These are phyloP conservation scores for Acrobasis suavella DNA, from an alignment of 2,888 invertebrate species.

Conservation along the genomic window DNA sequence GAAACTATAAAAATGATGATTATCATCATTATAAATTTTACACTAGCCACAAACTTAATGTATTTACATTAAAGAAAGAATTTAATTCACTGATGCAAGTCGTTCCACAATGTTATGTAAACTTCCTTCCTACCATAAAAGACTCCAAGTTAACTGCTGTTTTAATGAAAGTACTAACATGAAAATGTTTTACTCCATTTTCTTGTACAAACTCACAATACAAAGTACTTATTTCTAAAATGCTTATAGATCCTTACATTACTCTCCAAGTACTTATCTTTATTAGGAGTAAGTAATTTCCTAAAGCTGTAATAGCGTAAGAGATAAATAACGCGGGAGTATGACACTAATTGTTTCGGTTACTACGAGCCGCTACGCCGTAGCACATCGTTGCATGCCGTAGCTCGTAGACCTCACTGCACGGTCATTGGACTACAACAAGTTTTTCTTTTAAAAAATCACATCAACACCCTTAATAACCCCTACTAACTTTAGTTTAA, in stretches of 20 bases:
- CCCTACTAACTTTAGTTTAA: slow-evolving; percentile 10
- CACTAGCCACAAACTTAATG: too few species aligned
- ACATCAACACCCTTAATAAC: slow-evolving; percentile 15
- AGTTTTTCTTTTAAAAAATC: slow-evolving; percentile 2
- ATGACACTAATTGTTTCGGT: slow-evolving; percentile 62
- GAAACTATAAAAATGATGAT: too few species aligned
- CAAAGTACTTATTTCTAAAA: not conserved
- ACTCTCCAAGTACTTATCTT: not conserved
- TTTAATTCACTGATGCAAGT: too few species aligned
- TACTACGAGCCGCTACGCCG: slow-evolving; percentile 52
- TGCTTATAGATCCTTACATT: not conserved
- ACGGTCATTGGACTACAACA: slow-evolving; percentile 21
- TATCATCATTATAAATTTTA: too few species aligned
- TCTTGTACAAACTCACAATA: too few species aligned
- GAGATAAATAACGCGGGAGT: slow-evolving; percentile 53
- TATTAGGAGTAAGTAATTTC: not conserved
- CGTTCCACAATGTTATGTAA: too few species aligned
- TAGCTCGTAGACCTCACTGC: slow-evolving; percentile 13
- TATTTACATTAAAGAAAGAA: too few species aligned
- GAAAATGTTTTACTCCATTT: too few species aligned
- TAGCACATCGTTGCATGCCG: slow-evolving; percentile 42
- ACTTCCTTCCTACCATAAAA: too few species aligned
- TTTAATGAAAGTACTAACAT: too few species aligned
- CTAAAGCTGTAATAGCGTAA: slow-evolving; percentile 17
- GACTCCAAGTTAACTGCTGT: too few species aligned